Evolutionary conservation across 2,113 vertebrate genomes (phyloP).

Genomic region (Strix uralensis): DNA sequence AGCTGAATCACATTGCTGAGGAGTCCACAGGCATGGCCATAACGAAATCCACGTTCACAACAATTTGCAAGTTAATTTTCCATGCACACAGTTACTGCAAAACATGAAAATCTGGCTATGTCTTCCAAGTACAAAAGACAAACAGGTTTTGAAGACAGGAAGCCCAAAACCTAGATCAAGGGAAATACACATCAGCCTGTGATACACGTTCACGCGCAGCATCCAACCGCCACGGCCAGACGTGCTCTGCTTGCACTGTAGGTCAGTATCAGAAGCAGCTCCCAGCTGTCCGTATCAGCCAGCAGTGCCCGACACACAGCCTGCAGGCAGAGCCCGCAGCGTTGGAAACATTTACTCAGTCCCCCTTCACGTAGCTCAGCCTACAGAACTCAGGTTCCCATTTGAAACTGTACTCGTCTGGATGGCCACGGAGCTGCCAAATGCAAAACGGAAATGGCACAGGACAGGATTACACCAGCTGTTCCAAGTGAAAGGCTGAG

Average conservation of each 20-base stretch:
- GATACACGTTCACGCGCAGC: rapidly evolving
- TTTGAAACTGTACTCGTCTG: not conserved
- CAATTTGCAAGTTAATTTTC: not conserved
- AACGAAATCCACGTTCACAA: rapidly evolving
- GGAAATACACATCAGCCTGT: not conserved
- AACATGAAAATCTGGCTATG: not conserved
- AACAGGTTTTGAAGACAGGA: not conserved
- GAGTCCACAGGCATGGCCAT: not conserved
- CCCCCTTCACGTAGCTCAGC: rapidly evolving
- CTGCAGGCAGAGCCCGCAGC: not conserved
- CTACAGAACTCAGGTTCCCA: not conserved
- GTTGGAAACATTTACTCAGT: not conserved
- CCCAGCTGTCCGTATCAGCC: rapidly evolving
- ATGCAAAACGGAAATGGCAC: not conserved
- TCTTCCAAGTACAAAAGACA: not conserved
- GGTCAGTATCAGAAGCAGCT: not conserved
- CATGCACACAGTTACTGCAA: not conserved
- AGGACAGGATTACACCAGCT: not conserved
- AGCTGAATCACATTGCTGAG: not conserved
- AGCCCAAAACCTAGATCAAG: not conserved
- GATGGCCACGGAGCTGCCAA: not conserved
- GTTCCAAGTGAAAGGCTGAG: not conserved
- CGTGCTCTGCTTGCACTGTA: rapidly evolving
- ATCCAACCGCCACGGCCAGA: not conserved
- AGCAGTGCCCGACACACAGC: not conserved